Evolutionary conservation across 1,140 invertebrate genomes (phyloP).

Genomic region (Daktulosphaira vitifoliae): DNA sequence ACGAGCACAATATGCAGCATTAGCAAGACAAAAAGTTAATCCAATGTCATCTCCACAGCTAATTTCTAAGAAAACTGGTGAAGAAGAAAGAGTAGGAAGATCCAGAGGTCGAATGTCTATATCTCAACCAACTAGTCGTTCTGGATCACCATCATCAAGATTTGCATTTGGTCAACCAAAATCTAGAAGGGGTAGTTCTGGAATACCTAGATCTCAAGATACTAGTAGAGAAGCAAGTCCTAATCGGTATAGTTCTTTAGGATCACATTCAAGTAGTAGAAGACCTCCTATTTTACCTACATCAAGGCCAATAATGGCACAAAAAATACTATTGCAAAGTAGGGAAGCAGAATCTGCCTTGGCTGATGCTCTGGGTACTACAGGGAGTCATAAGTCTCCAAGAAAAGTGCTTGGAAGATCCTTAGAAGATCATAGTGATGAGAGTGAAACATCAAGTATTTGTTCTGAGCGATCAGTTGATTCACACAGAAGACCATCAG

Average conservation of each 20-base stretch:
- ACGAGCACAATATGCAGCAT: slow-evolving; percentile 65
- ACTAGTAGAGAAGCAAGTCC: slow-evolving; percentile 60
- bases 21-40: slow-evolving; percentile 61
- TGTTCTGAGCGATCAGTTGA: slow-evolving; percentile 86
- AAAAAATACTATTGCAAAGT: slow-evolving; percentile 75
- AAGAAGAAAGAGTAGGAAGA: slow-evolving; percentile 54
- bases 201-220: slow-evolving; percentile 61
- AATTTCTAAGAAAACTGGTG: slow-evolving; percentile 37
- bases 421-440: slow-evolving; percentile 70
- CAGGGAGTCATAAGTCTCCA: slow-evolving; percentile 20
- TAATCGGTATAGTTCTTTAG: slow-evolving; percentile 44
- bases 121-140: slow-evolving; percentile 64
- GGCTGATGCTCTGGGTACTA: slow-evolving; percentile 61
- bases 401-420: slow-evolving; percentile 35
- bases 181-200: slow-evolving; percentile 51
- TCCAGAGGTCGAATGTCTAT: slow-evolving; percentile 51
- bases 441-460: slow-evolving; percentile 89
- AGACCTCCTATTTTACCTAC: slow-evolving; percentile 39
- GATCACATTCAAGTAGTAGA: slow-evolving; percentile 28
- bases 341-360: slow-evolving; percentile 78
- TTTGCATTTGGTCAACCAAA: slow-evolving; percentile 45
- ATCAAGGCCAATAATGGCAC: slow-evolving; percentile 57
- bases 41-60: slow-evolving; percentile 52
- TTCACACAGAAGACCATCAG: slow-evolving; percentile 39
- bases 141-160: slow-evolving; percentile 76